phyloP scores from a whole-genome alignment of 1,140 invertebrate genomes.

The Neodiprion lecontei region DNA sequence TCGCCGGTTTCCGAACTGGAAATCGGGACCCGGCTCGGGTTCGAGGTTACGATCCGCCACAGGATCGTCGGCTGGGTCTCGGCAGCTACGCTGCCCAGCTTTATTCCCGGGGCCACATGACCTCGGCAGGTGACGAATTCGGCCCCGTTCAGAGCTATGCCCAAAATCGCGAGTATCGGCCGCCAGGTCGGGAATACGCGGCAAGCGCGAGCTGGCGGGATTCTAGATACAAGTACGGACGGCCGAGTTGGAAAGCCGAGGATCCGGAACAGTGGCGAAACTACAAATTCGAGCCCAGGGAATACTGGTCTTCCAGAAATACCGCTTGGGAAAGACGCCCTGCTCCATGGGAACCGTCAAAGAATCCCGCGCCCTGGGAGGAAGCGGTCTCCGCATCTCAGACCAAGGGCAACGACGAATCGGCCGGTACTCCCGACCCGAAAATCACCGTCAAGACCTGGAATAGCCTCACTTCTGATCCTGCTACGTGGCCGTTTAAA shows the following conservation, averaged over 20 bases:
- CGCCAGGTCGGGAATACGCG: slow-evolving; percentile 26
- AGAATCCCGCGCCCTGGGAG: slow-evolving; percentile 6
- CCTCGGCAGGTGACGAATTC: neutral
- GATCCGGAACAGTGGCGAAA: slow-evolving; percentile 23
- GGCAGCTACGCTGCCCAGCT: slow-evolving; percentile 11
- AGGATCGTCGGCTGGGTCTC: slow-evolving; percentile 24
- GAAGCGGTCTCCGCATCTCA: neutral
- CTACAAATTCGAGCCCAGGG: slow-evolving; percentile 37
- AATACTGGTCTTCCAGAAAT: slow-evolving; percentile 37
- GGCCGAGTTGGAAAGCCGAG: slow-evolving; percentile 23
- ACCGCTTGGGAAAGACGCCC: slow-evolving; percentile 19
- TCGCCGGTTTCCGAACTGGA: slow-evolving; percentile 18
- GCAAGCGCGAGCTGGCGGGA: slow-evolving; percentile 30
- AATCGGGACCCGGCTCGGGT: slow-evolving; percentile 11
- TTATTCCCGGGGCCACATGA: neutral
- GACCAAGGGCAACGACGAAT: neutral
- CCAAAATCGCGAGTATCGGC: slow-evolving; percentile 27
- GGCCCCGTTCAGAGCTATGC: slow-evolving; percentile 20
- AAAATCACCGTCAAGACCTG: slow-evolving; percentile 54
- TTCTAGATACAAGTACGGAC: slow-evolving; percentile 15
- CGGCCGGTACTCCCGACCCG: slow-evolving; percentile 36
- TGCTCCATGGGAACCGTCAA: neutral
- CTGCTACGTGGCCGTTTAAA: slow-evolving; percentile 54
- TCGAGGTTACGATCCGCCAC: slow-evolving; percentile 24
- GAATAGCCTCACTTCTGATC: slow-evolving; percentile 54